Evolutionary conservation across 2,888 invertebrate species (phyloP).

Genomic region (Amaurobius ferox): DNA sequence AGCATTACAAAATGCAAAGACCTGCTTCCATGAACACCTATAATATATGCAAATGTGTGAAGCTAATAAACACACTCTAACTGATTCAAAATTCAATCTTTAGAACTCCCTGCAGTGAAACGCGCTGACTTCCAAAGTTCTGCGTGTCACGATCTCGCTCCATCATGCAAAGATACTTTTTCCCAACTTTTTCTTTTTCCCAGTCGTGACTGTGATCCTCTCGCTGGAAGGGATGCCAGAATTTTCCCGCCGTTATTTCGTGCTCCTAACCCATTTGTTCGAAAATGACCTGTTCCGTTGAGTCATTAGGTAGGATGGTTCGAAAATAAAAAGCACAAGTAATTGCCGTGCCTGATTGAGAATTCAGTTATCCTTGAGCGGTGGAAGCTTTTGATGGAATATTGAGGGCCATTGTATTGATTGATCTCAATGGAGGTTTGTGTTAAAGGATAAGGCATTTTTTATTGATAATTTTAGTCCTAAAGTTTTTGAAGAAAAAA

Average conservation of each 20-base stretch:
- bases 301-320: constrained; percentile 4
- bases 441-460: too few relatives aligned
- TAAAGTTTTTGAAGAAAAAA: too few relatives aligned
- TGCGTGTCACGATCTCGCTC: not conserved
- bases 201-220: not conserved
- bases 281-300: not conserved
- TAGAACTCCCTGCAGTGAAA: not conserved
- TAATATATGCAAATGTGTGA: too few relatives aligned
- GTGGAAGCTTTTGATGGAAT: not conserved
- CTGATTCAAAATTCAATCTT: not conserved
- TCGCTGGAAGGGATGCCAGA: not conserved
- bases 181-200: not conserved
- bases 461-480: too few relatives aligned
- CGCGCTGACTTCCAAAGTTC: not conserved
- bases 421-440: too few relatives aligned
- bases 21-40: too few relatives aligned
- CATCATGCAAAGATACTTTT: not conserved
- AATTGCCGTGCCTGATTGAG: not conserved
- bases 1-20: too few relatives aligned
- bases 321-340: not conserved
- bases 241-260: constrained; percentile 11
- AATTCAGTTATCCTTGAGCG: not conserved
- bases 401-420: too few relatives aligned
- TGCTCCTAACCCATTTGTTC: constrained; percentile 1
- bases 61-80: not conserved